phyloP scores from a whole-genome alignment of 2,888 invertebrate species.

The Alviniconcha strummeri region DNA sequence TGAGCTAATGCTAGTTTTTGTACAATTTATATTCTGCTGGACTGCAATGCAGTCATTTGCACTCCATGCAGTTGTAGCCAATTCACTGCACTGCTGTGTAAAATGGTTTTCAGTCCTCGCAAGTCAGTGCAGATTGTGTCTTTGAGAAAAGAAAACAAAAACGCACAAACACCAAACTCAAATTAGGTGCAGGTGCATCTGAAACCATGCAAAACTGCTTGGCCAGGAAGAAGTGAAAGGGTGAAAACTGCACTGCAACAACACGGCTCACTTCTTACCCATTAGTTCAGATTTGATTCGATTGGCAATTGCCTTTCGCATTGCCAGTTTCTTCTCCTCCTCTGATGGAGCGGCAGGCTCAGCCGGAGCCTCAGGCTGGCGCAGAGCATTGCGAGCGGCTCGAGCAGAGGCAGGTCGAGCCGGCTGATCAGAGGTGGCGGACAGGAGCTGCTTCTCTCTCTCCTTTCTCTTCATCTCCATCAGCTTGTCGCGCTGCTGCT shows the following conservation, averaged over 20 bases:
- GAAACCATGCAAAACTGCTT: no score
- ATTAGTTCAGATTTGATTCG: constrained; percentile 91
- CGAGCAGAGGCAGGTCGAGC: constrained; percentile 84
- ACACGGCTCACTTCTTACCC: constrained; percentile 73
- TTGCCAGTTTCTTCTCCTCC: constrained; percentile 81
- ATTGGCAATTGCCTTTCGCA: constrained; percentile 88
- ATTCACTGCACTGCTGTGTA: no score
- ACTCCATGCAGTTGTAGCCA: no score
- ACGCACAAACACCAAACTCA: no score
- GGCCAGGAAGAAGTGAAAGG: no score
- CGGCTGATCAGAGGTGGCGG: constrained; percentile 76
- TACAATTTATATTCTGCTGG: no score
- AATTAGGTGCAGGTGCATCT: no score
- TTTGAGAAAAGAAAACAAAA: no score
- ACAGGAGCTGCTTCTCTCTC: constrained; percentile 84
- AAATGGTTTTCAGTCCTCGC: no score
- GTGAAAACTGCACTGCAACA: not conserved
- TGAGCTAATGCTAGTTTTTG: no score
- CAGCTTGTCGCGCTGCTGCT: constrained; percentile 92
- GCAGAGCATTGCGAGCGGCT: constrained; percentile 82
- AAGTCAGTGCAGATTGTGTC: no score
- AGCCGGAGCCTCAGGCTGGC: constrained; percentile 30
- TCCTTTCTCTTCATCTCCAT: constrained; percentile 91
- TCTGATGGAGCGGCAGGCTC: constrained; percentile 48
- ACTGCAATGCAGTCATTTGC: no score